Evolutionary conservation across 2,797 vertebrate species (phyloP).

Genomic region (Arctocebus calabarensis): DNA sequence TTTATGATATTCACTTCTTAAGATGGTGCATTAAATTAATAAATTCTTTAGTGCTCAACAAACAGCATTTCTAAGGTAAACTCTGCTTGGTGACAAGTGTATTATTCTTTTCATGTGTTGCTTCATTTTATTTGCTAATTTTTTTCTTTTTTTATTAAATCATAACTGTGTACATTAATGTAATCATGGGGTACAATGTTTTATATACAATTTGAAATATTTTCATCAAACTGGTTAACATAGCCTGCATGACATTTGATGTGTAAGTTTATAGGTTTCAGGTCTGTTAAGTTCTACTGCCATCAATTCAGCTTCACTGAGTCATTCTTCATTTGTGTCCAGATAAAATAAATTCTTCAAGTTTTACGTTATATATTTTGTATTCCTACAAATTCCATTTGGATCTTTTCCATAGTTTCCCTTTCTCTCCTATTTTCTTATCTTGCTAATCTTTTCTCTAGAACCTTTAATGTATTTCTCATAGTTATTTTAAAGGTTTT

Average conservation of each 20-base stretch:
- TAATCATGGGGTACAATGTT: too few relatives aligned
- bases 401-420: not conserved
- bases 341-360: constrained; percentile 33
- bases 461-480: not conserved
- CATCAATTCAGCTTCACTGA: not conserved
- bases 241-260: not conserved
- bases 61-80: not conserved
- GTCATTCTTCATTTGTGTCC: not conserved
- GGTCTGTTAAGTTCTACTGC: not conserved
- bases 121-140: constrained; percentile 3
- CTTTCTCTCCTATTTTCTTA: not conserved
- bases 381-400: not conserved
- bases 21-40: not conserved
- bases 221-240: too few relatives aligned
- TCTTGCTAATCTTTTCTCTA: not conserved
- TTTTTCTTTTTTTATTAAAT: not conserved
- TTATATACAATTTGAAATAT: too few relatives aligned
- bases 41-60: not conserved
- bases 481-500: not conserved
- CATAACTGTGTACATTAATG: too few relatives aligned
- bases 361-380: not conserved
- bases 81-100: not conserved
- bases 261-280: not conserved
- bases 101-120: not conserved
- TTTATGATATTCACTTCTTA: constrained; percentile 6